Evolutionary conservation across 2,797 vertebrate species (phyloP).

Genomic region (Chelon auratus): DNA sequence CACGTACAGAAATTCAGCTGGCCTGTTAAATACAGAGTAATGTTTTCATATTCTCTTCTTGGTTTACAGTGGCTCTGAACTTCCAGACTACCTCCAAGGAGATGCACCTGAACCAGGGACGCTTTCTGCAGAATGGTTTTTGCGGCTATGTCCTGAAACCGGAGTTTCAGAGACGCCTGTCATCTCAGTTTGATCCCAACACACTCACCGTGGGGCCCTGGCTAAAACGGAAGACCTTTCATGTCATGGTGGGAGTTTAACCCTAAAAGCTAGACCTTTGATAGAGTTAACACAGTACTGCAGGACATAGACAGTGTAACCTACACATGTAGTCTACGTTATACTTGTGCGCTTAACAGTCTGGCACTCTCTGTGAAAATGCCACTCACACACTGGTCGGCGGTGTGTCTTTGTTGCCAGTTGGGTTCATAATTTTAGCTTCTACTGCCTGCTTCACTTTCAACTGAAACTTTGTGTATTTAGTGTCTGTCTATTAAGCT

Average conservation of each 20-base stretch:
- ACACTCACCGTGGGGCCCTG: slow-evolving; percentile 84
- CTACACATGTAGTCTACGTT: too few relatives aligned
- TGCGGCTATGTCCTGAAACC: slow-evolving; percentile 95
- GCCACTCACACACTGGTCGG: too few relatives aligned
- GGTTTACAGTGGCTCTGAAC: slow-evolving; percentile 91
- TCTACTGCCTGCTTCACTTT: too few relatives aligned
- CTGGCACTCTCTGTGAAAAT: too few relatives aligned
- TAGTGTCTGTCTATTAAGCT: too few relatives aligned
- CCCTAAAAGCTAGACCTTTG: neutral
- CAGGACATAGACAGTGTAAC: too few relatives aligned
- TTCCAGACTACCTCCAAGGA: slow-evolving; percentile 93
- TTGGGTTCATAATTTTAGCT: too few relatives aligned
- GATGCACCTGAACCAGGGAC: slow-evolving; percentile 96
- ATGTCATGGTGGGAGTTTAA: slow-evolving; percentile 84
- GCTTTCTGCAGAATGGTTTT: slow-evolving; percentile 90
- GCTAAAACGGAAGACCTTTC: slow-evolving; percentile 85
- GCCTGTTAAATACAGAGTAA: neutral
- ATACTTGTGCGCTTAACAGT: too few relatives aligned
- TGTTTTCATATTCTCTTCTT: neutral
- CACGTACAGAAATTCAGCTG: neutral
- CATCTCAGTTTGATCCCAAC: slow-evolving; percentile 88
- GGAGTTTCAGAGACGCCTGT: slow-evolving; percentile 86
- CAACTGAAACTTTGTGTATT: too few relatives aligned
- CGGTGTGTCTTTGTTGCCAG: too few relatives aligned
- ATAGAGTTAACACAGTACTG: neutral